Percentiles rank a stretch among this genome's conserved stretches.
These are phyloP conservation scores for Cerceris ruficornis DNA, from an alignment of 2,888 invertebrate species.

Conservation along the genomic window DNA sequence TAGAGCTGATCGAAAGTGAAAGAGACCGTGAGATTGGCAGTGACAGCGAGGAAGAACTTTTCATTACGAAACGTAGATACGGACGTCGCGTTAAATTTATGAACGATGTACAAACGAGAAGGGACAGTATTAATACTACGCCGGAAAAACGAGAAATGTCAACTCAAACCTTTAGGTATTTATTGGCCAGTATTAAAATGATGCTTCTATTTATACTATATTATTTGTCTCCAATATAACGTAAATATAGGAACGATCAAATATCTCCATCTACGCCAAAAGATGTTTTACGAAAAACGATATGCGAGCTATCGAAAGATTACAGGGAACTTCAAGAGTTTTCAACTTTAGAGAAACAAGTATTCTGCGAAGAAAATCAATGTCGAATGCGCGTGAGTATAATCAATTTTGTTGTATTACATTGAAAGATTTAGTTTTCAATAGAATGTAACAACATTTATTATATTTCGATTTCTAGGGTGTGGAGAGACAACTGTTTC, in stretches of 20 bases:
- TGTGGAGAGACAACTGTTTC: too few relatives aligned
- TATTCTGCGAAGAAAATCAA: slow-evolving; percentile 57
- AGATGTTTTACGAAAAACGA: slow-evolving; percentile 76
- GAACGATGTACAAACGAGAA: slow-evolving; percentile 33
- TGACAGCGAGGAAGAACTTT: slow-evolving; percentile 47
- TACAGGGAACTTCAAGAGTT: slow-evolving; percentile 84
- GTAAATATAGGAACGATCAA: slow-evolving; percentile 23
- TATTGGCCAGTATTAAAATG: background rate
- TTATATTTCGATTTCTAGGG: too few relatives aligned
- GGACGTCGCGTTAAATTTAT: slow-evolving; percentile 43
- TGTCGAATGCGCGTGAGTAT: slow-evolving; percentile 6
- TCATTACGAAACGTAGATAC: slow-evolving; percentile 35
- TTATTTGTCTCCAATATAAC: background rate
- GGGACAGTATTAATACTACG: slow-evolving; percentile 72
- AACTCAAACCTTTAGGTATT: slow-evolving; percentile 44
- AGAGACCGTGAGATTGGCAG: slow-evolving; percentile 50
- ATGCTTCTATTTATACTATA: too few relatives aligned
- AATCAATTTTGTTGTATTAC: background rate
- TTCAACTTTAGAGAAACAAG: slow-evolving; percentile 85
- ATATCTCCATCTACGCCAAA: slow-evolving; percentile 75
- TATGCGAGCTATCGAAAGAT: slow-evolving; percentile 83
- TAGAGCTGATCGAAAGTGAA: slow-evolving; percentile 77
- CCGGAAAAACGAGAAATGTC: slow-evolving; percentile 43
- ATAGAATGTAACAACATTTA: too few relatives aligned
- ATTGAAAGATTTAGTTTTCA: too few relatives aligned